Evolutionary conservation across 2,888 invertebrate genomes (phyloP).

Genomic region (Acleris cristana): DNA sequence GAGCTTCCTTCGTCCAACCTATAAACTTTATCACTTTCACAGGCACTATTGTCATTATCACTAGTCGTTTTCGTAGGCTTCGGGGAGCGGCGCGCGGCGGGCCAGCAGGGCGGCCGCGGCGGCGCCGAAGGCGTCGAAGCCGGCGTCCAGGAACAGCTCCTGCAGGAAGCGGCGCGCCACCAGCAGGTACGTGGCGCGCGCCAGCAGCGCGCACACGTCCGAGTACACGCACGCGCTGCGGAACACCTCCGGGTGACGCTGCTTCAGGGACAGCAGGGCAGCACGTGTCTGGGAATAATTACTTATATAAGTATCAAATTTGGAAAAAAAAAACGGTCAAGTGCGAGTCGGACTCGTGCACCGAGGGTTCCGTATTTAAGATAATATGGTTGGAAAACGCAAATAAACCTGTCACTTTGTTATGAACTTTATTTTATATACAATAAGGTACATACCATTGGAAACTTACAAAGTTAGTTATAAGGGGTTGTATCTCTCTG

Average conservation of each 20-base stretch:
- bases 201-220: slow-evolving; percentile 92
- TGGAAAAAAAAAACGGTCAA: too few relatives aligned
- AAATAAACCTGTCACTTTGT: too few relatives aligned
- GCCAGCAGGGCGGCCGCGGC: slow-evolving; percentile 79
- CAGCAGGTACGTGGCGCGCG: slow-evolving; percentile 91
- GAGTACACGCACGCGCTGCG: slow-evolving; percentile 96
- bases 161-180: slow-evolving; percentile 94
- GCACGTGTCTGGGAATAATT: slow-evolving; percentile 87
- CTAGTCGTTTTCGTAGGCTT: slow-evolving; percentile 13
- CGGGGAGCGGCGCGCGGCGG: slow-evolving; percentile 50
- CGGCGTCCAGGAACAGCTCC: slow-evolving; percentile 95
- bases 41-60: not conserved
- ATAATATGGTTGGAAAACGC: too few relatives aligned
- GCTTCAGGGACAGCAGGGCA: slow-evolving; percentile 89
- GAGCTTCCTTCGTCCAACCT: not conserved
- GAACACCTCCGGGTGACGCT: slow-evolving; percentile 88
- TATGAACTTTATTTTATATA: too few relatives aligned
- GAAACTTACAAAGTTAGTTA: too few relatives aligned
- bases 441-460: too few relatives aligned
- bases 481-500: too few relatives aligned
- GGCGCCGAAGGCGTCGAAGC: slow-evolving; percentile 86
- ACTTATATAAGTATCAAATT: not conserved
- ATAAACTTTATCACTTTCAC: not conserved
- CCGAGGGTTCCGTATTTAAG: too few relatives aligned
- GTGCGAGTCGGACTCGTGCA: too few relatives aligned